Base-by-base conservation (phyloP, 2,888 invertebrate species). In the Operophtera brumata region DNA sequence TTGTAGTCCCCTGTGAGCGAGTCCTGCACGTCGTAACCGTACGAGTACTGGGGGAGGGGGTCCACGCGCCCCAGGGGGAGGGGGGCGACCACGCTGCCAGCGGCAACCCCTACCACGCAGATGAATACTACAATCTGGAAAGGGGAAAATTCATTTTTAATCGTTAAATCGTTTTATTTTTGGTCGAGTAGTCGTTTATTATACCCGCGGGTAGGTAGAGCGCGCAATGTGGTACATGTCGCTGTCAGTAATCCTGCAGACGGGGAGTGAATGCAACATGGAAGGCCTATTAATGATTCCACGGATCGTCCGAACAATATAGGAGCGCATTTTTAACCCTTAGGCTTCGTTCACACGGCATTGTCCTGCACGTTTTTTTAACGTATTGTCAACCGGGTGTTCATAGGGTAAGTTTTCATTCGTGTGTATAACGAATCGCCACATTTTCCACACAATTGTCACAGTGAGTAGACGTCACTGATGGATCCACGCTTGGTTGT, bases 1-100 rank as follows among this genome's bases (percentile, higher is more conserved):
- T 92, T 92, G 77, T 86, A 90, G 80, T 92, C 92, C 14, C 92
- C 92, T 25, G 92, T 92, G 52, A 92, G 81, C 2, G 89, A 76
- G 66, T 92, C 92, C 63, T 92, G 91, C 1, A 92, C 91, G 66
- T 92, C 91, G 67, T 92, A 92, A 3, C 91, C 91, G 76, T 84
- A 92, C 5, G 91, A 89, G 77, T 92, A 92, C 65, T 92, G 92
- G 0, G 92, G 92, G 1, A 82, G 50, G 7, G 87, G 85, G 66
- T 89, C 90, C 1, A 80, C 65, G n/a, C 81, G 78, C 0, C 84
- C 82, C 0, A 80, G 49, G 0, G 89, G 82, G 1, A 79, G 80
- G 11, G 90, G 84, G 0, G 79, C 86, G 0, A 79, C 86, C 36
- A 88, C 69, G 65, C 88, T 83, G 36, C 86, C 84, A 61, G 77